Evolutionary conservation across 2,888 invertebrate species (phyloP).

Genomic region (Exephanes ischioxanthus): DNA sequence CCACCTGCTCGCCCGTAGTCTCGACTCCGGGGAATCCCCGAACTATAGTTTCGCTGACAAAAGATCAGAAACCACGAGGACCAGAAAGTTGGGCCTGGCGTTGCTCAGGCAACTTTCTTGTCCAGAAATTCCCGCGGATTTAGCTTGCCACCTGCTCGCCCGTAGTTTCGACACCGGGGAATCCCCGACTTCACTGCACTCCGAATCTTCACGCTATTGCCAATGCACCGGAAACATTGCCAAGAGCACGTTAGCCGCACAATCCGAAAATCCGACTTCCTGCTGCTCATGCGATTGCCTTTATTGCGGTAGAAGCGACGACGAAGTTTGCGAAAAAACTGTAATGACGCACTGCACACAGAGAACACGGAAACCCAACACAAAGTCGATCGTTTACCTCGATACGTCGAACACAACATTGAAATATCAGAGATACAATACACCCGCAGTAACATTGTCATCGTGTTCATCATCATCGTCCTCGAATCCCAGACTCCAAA

Average conservation of each 20-base stretch:
- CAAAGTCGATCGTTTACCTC: background rate
- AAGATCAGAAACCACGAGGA: background rate
- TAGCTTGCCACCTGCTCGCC: background rate
- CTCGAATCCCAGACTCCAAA: constrained; percentile 78
- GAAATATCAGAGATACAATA: constrained; percentile 43
- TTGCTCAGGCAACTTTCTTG: constrained; percentile 46
- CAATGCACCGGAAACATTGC: constrained; percentile 10
- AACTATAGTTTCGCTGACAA: background rate
- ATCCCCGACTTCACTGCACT: background rate
- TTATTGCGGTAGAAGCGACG: background rate
- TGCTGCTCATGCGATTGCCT: constrained; percentile 6
- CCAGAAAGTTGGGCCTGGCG: background rate
- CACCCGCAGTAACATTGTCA: constrained; percentile 23
- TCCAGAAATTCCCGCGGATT: constrained; percentile 33
- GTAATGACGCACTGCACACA: background rate
- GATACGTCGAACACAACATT: constrained; percentile 5
- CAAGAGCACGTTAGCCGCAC: constrained; percentile 11
- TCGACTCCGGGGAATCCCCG: background rate
- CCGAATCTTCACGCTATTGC: constrained; percentile 1
- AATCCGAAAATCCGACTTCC: constrained; percentile 14
- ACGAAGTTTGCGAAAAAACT: background rate
- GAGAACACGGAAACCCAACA: background rate
- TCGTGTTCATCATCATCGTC: constrained; percentile 70
- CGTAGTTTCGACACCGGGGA: background rate
- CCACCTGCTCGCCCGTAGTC: background rate